Percentiles rank a stretch among this genome's conserved stretches.
Conservation (phyloP, 2,888 invertebrate species). For the Melinaea menophilus region DNA sequence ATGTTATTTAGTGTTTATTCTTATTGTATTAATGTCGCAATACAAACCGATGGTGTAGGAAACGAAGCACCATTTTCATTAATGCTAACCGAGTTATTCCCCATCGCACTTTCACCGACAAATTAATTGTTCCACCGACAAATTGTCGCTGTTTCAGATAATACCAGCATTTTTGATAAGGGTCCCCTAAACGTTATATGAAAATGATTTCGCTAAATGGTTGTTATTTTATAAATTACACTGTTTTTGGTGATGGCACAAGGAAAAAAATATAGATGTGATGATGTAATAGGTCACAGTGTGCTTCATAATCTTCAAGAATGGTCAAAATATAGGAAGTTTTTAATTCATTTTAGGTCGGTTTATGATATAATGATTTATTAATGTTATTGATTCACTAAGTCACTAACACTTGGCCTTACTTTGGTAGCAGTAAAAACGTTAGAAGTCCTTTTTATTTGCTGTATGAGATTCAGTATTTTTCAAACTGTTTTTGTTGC, state of each 20-base stretch:
- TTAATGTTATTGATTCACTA: too few species aligned
- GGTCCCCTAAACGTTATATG: conserved; percentile 50
- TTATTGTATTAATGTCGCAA: conserved; percentile 10
- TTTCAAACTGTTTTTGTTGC: too few species aligned
- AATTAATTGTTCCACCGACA: conserved; percentile 54
- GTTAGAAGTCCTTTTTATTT: too few species aligned
- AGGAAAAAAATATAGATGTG: conserved; percentile 6
- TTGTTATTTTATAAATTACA: conserved; percentile 21
- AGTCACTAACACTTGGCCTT: too few species aligned
- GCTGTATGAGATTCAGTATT: too few species aligned
- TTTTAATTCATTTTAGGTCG: too few species aligned
- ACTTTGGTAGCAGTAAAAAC: too few species aligned
- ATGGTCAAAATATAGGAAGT: too few species aligned
- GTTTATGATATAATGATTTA: too few species aligned
- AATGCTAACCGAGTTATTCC: conserved; percentile 55
- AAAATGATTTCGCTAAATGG: conserved; percentile 42
- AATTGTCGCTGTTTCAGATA: conserved; percentile 61
- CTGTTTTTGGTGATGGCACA: conserved; percentile 3
- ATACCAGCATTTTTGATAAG: conserved; percentile 65
- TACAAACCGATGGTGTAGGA: conserved; percentile 23
- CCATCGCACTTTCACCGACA: conserved; percentile 47
- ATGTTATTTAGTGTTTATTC: background rate
- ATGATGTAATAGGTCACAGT: background rate
- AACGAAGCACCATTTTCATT: conserved; percentile 38
- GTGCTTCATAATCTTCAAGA: too few species aligned